Evolutionary conservation across 2,797 vertebrate species (phyloP).

Genomic region (Petrocephalus sullivani): DNA sequence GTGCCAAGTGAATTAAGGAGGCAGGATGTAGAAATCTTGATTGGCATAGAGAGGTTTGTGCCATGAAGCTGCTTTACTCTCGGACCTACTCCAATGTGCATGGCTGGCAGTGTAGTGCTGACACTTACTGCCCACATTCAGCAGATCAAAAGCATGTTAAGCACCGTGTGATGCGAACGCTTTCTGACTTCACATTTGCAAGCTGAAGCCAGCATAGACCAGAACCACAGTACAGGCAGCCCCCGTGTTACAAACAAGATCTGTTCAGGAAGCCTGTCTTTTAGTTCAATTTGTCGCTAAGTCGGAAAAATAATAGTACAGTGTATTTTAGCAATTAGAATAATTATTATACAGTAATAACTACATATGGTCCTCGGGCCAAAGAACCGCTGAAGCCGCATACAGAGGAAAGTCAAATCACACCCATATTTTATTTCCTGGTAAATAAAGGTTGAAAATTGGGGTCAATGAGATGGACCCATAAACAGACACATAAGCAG

Average conservation of each 20-base stretch:
- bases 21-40: not conserved
- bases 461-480: not conserved
- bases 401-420: not conserved
- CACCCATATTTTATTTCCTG: not conserved
- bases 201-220: not conserved
- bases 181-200: not conserved
- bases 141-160: not conserved
- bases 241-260: not conserved
- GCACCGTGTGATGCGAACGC: not conserved
- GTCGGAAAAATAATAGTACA: not conserved
- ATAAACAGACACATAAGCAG: not conserved
- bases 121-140: not conserved
- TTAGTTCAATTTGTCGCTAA: not conserved
- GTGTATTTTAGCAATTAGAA: not conserved
- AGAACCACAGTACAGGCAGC: not conserved
- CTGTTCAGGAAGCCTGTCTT: not conserved
- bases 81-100: not conserved
- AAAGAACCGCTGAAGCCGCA: not conserved
- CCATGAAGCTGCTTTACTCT: not conserved
- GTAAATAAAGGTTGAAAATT: not conserved
- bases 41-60: not conserved
- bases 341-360: not conserved
- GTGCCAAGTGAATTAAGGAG: not conserved
- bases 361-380: not conserved
- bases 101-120: not conserved